Conservation (phyloP, 2,888 invertebrate species). For the Venustoraphidia nigricollis region DNA sequence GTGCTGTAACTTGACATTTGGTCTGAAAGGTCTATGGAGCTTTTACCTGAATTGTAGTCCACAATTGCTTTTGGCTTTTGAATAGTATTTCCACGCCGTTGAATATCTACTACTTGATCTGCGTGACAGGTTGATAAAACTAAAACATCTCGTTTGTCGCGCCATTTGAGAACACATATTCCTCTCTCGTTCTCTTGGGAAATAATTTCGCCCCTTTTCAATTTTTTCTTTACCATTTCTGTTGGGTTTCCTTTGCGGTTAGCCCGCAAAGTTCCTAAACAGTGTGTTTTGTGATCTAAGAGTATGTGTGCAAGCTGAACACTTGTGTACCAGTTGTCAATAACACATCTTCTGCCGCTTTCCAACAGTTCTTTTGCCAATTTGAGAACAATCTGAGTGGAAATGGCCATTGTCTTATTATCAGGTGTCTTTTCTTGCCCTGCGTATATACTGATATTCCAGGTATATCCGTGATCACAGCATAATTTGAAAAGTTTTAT, state of each 20-base stretch:
- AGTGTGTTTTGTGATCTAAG: neutral
- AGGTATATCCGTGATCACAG: too few relatives aligned
- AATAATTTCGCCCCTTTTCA: slow-evolving; percentile 8
- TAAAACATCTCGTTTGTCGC: slow-evolving; percentile 7
- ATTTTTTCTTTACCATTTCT: neutral
- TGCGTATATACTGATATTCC: too few relatives aligned
- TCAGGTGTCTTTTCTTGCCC: too few relatives aligned
- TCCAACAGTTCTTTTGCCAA: too few relatives aligned
- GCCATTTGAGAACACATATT: slow-evolving; percentile 7
- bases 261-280: too few relatives aligned
- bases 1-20: slow-evolving; percentile 11
- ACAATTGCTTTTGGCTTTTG: slow-evolving; percentile 2
- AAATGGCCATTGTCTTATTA: too few relatives aligned
- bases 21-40: slow-evolving; percentile 13
- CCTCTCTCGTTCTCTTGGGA: slow-evolving; percentile 3
- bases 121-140: slow-evolving; percentile 3
- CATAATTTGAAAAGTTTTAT: slow-evolving; percentile 17
- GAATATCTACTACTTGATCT: neutral
- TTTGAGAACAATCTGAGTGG: too few relatives aligned
- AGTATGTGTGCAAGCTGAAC: neutral
- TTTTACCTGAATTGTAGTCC: slow-evolving; percentile 11
- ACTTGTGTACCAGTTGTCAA: too few relatives aligned
- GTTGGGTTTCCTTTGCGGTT: too few relatives aligned
- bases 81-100: neutral
- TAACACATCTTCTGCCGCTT: too few relatives aligned